Evolutionary conservation across 1,140 invertebrate species (phyloP).

Genomic region (Micrasema longulum): DNA sequence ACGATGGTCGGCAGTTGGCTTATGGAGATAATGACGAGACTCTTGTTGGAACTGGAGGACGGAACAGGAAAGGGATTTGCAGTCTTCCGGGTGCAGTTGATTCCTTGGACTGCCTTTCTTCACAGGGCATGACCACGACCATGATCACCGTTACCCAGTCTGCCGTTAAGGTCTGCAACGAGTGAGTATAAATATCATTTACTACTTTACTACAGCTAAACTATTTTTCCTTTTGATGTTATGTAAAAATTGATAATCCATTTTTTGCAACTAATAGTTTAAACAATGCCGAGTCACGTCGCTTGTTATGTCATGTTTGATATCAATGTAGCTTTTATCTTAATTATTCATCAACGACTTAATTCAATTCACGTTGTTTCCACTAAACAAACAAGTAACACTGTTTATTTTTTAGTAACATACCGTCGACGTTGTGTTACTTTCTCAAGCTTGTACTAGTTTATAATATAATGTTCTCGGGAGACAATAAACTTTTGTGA

Average conservation of each 20-base stretch:
- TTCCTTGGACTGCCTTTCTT: conserved; percentile 57
- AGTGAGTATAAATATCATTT: conserved; percentile 59
- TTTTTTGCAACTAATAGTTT: too few relatives aligned
- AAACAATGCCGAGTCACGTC: too few relatives aligned
- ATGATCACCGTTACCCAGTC: conserved; percentile 64
- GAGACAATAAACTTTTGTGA: too few relatives aligned
- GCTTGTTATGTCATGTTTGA: too few relatives aligned
- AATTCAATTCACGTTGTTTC: too few relatives aligned
- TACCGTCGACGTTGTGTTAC: too few relatives aligned
- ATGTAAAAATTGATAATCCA: not conserved
- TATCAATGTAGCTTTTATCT: too few relatives aligned
- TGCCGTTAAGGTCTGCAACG: conserved; percentile 63
- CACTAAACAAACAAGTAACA: too few relatives aligned
- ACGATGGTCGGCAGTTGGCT: conserved; percentile 33
- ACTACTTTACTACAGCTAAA: not conserved
- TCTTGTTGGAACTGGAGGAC: conserved; percentile 22
- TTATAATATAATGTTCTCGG: too few relatives aligned
- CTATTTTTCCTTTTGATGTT: not conserved
- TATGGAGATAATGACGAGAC: conserved; percentile 20
- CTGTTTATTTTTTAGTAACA: too few relatives aligned
- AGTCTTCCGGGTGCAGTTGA: conserved; percentile 34
- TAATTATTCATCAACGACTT: too few relatives aligned
- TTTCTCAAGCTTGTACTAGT: too few relatives aligned
- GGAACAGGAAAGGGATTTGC: conserved; percentile 51
- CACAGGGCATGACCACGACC: conserved; percentile 61